Evolutionary conservation across 2,113 vertebrate species (phyloP).

Genomic region (Siphamia tubifer): DNA sequence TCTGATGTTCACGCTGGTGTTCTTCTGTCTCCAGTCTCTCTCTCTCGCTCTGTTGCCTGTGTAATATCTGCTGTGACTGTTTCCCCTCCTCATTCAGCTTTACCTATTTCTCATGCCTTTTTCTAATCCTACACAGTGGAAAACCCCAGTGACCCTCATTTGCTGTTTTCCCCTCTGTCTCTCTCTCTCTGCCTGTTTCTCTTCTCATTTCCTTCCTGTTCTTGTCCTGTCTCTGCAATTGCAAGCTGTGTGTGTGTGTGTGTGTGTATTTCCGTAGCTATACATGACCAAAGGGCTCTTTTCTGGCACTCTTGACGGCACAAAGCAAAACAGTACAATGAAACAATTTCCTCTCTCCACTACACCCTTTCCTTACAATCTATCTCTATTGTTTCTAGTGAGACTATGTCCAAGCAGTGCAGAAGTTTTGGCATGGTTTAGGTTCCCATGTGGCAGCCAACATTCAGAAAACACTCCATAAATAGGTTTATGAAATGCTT

Average conservation of each 20-base stretch:
- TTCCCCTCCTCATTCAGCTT: slow-evolving; percentile 18
- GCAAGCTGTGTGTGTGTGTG: neutral
- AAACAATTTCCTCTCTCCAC: slow-evolving; percentile 35
- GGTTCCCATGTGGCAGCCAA: neutral
- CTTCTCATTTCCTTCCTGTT: slow-evolving; percentile 56
- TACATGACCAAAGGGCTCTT: neutral
- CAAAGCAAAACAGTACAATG: slow-evolving; percentile 25
- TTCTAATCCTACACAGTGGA: slow-evolving; percentile 64
- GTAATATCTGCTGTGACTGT: slow-evolving; percentile 23
- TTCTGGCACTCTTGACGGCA: neutral
- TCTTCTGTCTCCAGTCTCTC: neutral
- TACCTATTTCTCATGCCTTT: slow-evolving; percentile 29
- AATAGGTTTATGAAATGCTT: slow-evolving; percentile 42
- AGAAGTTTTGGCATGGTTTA: neutral
- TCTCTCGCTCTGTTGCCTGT: slow-evolving; percentile 14
- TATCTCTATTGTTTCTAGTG: slow-evolving; percentile 41
- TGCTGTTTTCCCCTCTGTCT: slow-evolving; percentile 12
- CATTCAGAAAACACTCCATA: neutral
- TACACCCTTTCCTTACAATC: slow-evolving; percentile 42
- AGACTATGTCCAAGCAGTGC: slow-evolving; percentile 3
- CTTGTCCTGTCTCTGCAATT: neutral
- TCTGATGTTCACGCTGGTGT: neutral
- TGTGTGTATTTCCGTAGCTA: slow-evolving; percentile 42
- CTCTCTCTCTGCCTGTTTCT: slow-evolving; percentile 9
- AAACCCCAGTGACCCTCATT: slow-evolving; percentile 64